Evolutionary conservation across 2,888 invertebrate species (phyloP).

Genomic region (Ctena decussata): DNA sequence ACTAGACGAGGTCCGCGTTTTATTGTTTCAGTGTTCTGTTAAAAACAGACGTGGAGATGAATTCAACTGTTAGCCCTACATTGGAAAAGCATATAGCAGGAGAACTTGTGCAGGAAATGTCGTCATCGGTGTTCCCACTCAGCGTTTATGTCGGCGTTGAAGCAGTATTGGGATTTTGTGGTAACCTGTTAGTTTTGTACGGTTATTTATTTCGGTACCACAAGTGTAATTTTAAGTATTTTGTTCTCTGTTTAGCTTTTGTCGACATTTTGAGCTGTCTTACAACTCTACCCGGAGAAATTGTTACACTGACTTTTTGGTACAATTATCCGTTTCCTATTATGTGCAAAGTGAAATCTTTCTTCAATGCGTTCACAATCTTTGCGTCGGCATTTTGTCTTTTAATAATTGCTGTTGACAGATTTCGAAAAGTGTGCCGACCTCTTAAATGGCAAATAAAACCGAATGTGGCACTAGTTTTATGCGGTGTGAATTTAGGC

Average conservation of each 20-base stretch:
- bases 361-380: slow-evolving; percentile 31
- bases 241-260: no score
- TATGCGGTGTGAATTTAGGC: slow-evolving; percentile 12
- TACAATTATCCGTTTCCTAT: slow-evolving; percentile 24
- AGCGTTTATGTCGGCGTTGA: slow-evolving; percentile 39
- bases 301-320: slow-evolving; percentile 37
- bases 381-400: slow-evolving; percentile 31
- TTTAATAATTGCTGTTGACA: slow-evolving; percentile 36
- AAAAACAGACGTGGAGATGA: no score
- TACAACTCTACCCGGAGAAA: slow-evolving; percentile 49
- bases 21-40: no score
- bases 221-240: slow-evolving; percentile 34
- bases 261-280: slow-evolving; percentile 34
- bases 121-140: slow-evolving; percentile 19
- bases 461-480: slow-evolving; percentile 15
- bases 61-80: no score
- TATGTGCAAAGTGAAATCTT: no score
- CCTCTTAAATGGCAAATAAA: slow-evolving; percentile 41
- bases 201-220: slow-evolving; percentile 40
- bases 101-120: slow-evolving; percentile 6
- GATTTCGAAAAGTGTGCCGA: slow-evolving; percentile 44
- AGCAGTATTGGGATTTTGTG: slow-evolving; percentile 35
- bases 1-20: no score
- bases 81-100: background rate
- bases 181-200: slow-evolving; percentile 47